Evolutionary conservation across 2,888 invertebrate genomes (phyloP), one percentile per base, ranked within the genome.

Genomic region (Drosophila incognita): DNA sequence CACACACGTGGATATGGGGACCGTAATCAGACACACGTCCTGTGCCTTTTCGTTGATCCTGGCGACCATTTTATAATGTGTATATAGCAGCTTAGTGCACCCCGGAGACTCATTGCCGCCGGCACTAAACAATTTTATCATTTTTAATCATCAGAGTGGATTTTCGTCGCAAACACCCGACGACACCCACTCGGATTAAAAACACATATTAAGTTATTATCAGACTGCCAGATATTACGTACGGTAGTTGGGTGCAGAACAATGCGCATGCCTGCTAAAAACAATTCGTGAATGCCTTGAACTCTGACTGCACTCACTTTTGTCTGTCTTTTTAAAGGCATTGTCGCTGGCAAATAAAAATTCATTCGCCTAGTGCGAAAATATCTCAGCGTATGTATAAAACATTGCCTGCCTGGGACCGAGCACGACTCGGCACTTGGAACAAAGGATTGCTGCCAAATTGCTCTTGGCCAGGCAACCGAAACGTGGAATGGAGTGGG

Each of bases 1-100:
- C 38, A 27, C 54, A 56, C 24, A 56, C n/a, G 27, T 27, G 54
- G 56, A 60, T 46, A 48, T 76, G 53, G 56, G 68, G 70, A 68
- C 88, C 79, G 68, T 72, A 83, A 88, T 83, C 89, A 86, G 76
- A 75, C 81, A 74, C 89, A 87, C 78, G 75, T 78, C 81, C 81
- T 85, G 61, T 74, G 64, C 70, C 75, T 62, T 81, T 72, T 40
- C 63, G 72, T 72, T 84, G 90, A 91, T 91, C 87, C 91, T 83
- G 90, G 83, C 90, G 89, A 87, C 91, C 92, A 92, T 91, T 92
- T 92, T 92, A 93, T 92, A 93, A 92, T 92, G 92, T 93, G 92
- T 92, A 91, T 93, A 92, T 92, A 92, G 92, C 92, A 91, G 91
- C 91, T 92, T 92, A 92, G 89, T 87, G 82, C 89, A 84, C 92